These are phyloP conservation scores for Nymphalis c-album DNA, from an alignment of 2,888 invertebrate species.

Conservation along the genomic window DNA sequence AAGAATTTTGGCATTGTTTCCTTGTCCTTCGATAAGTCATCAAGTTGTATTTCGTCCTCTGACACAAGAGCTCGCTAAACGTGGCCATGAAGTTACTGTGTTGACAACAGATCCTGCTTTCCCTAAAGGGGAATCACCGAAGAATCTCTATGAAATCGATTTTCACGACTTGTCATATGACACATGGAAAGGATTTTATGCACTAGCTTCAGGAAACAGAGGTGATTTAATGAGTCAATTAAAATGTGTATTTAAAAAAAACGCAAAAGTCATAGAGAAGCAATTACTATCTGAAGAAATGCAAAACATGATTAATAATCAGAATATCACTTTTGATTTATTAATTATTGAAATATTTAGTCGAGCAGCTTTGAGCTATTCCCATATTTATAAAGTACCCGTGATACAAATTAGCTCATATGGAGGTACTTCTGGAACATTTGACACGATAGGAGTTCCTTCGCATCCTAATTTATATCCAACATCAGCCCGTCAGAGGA, in stretches of 20 bases:
- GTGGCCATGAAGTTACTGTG: no score
- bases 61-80: conserved; percentile 58
- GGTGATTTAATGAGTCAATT: conserved; percentile 6
- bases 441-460: conserved; percentile 34
- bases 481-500: conserved; percentile 20
- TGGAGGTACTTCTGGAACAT: conserved; percentile 29
- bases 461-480: conserved; percentile 40
- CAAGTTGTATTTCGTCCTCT: conserved; percentile 66
- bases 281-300: conserved; percentile 42
- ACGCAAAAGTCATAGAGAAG: conserved; percentile 28
- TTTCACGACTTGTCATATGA: conserved; percentile 52
- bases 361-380: conserved; percentile 30
- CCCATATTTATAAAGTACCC: conserved; percentile 38
- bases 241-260: neutral
- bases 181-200: neutral
- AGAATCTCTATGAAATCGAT: conserved; percentile 65
- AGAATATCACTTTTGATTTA: conserved; percentile 35
- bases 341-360: conserved; percentile 35
- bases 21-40: conserved; percentile 70
- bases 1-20: conserved; percentile 59
- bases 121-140: conserved; percentile 45
- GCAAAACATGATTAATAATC: conserved; percentile 40
- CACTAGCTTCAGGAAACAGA: neutral
- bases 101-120: conserved; percentile 66
- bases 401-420: conserved; percentile 38